Evolutionary conservation across 2,888 invertebrate species (phyloP).

Genomic region (Mythimna lalbum): DNA sequence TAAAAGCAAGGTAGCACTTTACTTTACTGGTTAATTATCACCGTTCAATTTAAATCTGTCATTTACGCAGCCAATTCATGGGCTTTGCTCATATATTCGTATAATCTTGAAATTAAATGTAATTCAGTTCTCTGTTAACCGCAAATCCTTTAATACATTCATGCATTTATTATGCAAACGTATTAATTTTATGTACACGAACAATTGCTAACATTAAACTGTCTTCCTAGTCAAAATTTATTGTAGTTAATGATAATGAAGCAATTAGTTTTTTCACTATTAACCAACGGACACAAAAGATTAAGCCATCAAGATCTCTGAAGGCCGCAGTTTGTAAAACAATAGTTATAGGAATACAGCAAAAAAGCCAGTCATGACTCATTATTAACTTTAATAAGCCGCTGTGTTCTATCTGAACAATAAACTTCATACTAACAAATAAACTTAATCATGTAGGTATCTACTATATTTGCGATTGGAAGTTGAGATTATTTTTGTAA

Average conservation of each 20-base stretch:
- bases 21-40: too few relatives aligned
- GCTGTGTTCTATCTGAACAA: constrained; percentile 26
- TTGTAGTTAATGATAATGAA: constrained; percentile 48
- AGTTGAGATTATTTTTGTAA: background rate
- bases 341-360: constrained; percentile 53
- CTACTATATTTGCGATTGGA: background rate
- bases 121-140: background rate
- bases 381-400: constrained; percentile 40
- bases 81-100: too few relatives aligned
- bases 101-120: background rate
- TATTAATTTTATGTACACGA: constrained; percentile 3
- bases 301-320: constrained; percentile 56
- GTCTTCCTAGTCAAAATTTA: constrained; percentile 50
- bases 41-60: too few relatives aligned
- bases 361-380: constrained; percentile 47
- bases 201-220: constrained; percentile 37
- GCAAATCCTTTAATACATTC: background rate
- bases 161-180: background rate
- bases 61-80: too few relatives aligned
- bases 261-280: constrained; percentile 58
- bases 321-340: constrained; percentile 55
- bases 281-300: constrained; percentile 56
- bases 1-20: too few relatives aligned
- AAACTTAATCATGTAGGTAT: constrained; percentile 16
- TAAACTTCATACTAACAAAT: constrained; percentile 50